Base-by-base conservation (phyloP, 2,113 vertebrate genomes). In the Anolis carolinensis region DNA sequence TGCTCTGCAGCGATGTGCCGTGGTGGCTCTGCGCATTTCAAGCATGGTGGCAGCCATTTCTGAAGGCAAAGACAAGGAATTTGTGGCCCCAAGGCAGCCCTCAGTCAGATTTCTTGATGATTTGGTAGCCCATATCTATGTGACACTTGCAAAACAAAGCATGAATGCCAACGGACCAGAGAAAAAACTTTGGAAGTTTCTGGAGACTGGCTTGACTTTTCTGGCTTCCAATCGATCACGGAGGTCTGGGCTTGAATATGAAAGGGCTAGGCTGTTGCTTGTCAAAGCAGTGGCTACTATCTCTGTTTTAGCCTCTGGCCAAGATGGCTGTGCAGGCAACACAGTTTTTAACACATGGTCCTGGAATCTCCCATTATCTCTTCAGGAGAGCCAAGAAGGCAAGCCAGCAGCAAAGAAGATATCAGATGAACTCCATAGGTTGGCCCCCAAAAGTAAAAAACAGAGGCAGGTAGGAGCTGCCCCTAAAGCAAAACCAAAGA, bases 181-280 rank as follows among this genome's bases (percentile, higher is more conserved):
- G 30, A 96, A 95, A 84, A 93, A 85, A n/a, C 86, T 97, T 73
- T 95, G 88, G 95, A 95, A 96, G 59, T 90, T 96, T 16, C 89
- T 98, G 39, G 96, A 98, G 82, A 93, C 63, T 1, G 97, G 97
- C 1, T 83, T 98, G 85, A 91, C 92, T 8, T 97, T 97, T 62
- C 87, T 97, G 20, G 83, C 91, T 0, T 95, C 95, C 4, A 89
- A 82, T 6, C 79, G 90, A 0, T 93, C 95, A 5, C 94, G 94
- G 32, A 48, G 91, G 55, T 89, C 92, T 13, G 89, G 92, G 39
- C 90, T 98, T 30, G 95, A 92, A 73, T 90, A 95, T 25, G 91
- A 97, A 65, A 95, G 59, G 90, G 97, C 98, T n/a, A 93, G 89
- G 30, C 92, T 99, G 27, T 94, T 97, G 76, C 93, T 95, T 16